A percentile compares a stretch with the other conserved stretches of the same genome.
phyloP scores from a whole-genome alignment of 2,113 vertebrate species.

The Protobothrops flavoviridis region DNA sequence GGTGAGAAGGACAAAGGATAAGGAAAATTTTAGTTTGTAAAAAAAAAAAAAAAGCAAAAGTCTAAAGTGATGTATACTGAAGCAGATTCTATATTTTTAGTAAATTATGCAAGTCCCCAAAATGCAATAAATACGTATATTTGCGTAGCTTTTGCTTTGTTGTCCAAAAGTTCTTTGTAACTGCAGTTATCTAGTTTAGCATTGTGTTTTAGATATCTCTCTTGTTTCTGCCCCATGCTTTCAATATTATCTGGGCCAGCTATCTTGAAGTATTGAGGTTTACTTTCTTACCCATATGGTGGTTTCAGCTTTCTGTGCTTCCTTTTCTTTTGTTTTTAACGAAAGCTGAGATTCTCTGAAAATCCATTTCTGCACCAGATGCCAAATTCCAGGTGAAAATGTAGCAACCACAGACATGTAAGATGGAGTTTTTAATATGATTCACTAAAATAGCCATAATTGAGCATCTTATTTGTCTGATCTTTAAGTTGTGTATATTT shows the following conservation, averaged over 20 bases:
- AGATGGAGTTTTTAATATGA: not conserved
- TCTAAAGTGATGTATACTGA: not conserved
- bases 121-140: not conserved
- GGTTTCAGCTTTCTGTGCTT: not conserved
- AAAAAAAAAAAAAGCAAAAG: not conserved
- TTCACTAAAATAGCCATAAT: not conserved
- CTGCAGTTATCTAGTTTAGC: not conserved
- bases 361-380: not conserved
- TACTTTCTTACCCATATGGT: not conserved
- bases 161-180: not conserved
- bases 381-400: not conserved
- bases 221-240: not conserved
- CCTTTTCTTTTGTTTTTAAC: not conserved
- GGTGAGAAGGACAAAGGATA: not conserved
- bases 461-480: constrained; percentile 33
- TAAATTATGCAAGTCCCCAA: not conserved
- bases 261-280: not conserved
- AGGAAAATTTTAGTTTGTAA: not conserved
- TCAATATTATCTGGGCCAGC: not conserved
- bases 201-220: not conserved
- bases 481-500: constrained; percentile 3
- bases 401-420: not conserved
- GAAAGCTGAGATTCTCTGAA: constrained; percentile 6
- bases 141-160: not conserved
- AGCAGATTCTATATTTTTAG: not conserved